These are phyloP conservation scores for Scomberomorus guttatus DNA, from an alignment of 2,797 vertebrate species.

Conservation along the genomic window DNA sequence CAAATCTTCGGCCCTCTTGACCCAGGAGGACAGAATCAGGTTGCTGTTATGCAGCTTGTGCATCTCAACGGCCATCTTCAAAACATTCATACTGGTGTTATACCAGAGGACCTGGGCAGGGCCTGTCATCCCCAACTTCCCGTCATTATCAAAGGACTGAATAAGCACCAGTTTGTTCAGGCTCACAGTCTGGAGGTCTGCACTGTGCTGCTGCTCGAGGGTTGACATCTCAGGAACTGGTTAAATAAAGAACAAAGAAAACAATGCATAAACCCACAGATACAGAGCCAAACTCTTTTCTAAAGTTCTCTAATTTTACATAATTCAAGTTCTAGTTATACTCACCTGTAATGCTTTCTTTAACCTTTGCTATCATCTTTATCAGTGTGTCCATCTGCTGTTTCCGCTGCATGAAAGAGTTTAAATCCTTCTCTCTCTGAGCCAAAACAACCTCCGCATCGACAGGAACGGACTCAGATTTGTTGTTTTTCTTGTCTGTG, in stretches of 20 bases:
- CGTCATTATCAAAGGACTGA: conserved; percentile 55
- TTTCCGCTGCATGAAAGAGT: conserved; percentile 50
- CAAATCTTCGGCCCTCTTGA: conserved; percentile 33
- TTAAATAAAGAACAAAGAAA: not conserved
- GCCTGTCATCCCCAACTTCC: not conserved
- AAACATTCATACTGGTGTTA: conserved; percentile 25
- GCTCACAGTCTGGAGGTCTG: conserved; percentile 51
- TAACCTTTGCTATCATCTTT: conserved; percentile 84
- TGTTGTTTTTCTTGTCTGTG: conserved; percentile 70
- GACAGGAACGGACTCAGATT: conserved; percentile 32
- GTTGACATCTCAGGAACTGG: conserved; percentile 77
- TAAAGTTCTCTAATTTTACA: not conserved
- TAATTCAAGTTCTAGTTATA: not conserved
- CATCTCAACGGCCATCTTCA: conserved; percentile 79
- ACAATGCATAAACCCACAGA: not conserved
- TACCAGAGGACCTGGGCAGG: conserved; percentile 72
- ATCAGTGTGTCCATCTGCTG: conserved; percentile 75
- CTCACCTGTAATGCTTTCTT: conserved; percentile 78
- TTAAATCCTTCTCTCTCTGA: conserved; percentile 75
- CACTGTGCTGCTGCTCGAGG: conserved; percentile 71
- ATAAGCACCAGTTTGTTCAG: conserved; percentile 75
- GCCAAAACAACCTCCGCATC: conserved; percentile 60
- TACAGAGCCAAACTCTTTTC: not conserved
- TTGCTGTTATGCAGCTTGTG: conserved; percentile 70
- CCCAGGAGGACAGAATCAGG: conserved; percentile 80